A percentile compares a stretch with the other conserved stretches of the same genome.
Conservation (phyloP, 2,888 invertebrate species). For the Eucera pruinosa region DNA sequence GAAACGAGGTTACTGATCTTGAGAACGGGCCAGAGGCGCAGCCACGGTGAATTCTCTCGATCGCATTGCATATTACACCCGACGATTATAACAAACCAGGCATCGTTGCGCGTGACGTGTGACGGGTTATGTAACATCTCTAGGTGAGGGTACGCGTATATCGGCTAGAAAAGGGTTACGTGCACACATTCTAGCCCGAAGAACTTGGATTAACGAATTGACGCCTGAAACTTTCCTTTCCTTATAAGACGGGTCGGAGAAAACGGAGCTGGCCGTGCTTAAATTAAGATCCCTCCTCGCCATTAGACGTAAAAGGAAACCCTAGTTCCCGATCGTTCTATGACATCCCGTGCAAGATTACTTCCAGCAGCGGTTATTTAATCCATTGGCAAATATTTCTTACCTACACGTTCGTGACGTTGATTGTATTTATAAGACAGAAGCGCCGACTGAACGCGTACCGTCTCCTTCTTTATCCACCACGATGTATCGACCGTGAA, state of each 20-base stretch:
- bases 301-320: conserved; percentile 56
- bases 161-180: conserved; percentile 37
- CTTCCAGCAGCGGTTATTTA: conserved; percentile 27
- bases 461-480: too few relatives aligned
- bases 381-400: conserved; percentile 30
- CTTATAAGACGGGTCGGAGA: conserved; percentile 60
- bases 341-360: conserved; percentile 38
- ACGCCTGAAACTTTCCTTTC: conserved; percentile 71
- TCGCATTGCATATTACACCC: conserved; percentile 40
- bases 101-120: conserved; percentile 37
- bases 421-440: not conserved
- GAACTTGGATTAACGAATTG: conserved; percentile 67
- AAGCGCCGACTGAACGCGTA: not conserved
- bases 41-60: conserved; percentile 58
- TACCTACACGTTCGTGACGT: not conserved
- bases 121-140: conserved; percentile 49
- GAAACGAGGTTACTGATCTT: conserved; percentile 66
- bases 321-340: conserved; percentile 51
- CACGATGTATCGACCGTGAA: not conserved
- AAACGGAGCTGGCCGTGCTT: conserved; percentile 54
- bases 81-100: conserved; percentile 36
- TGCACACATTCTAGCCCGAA: conserved; percentile 42
- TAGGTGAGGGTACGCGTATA: conserved; percentile 36
- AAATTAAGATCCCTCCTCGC: conserved; percentile 47
- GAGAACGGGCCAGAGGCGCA: conserved; percentile 49